Evolutionary conservation across 2,888 invertebrate species (phyloP).

Genomic region (Patella caerulea): DNA sequence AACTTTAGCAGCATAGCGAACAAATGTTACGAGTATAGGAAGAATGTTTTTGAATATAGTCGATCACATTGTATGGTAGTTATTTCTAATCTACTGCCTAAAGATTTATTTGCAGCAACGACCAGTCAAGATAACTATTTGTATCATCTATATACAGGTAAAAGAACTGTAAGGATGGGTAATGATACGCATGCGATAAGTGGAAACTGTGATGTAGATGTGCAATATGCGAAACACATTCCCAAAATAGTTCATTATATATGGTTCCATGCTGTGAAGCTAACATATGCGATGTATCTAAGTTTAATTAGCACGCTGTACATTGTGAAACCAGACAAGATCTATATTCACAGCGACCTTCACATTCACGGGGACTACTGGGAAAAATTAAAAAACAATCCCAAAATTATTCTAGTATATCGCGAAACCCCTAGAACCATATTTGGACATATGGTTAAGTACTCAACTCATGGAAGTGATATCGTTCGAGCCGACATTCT

Average conservation of each 20-base stretch:
- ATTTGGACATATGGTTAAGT: conserved; percentile 52
- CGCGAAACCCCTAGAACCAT: conserved; percentile 48
- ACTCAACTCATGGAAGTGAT: conserved; percentile 62
- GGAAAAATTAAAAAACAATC: conserved; percentile 48
- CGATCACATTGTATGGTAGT: conserved; percentile 24
- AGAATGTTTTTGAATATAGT: neutral
- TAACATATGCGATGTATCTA: conserved; percentile 65
- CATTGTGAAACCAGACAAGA: conserved; percentile 56
- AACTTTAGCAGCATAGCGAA: neutral
- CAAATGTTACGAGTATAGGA: neutral
- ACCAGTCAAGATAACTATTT: conserved; percentile 44
- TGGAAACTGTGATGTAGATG: neutral
- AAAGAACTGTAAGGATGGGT: conserved; percentile 28
- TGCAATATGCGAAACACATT: conserved; percentile 35
- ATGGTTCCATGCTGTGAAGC: conserved; percentile 57
- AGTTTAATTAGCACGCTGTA: conserved; percentile 61
- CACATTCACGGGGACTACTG: conserved; percentile 57
- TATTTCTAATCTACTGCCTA: conserved; percentile 42
- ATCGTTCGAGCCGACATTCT: conserved; percentile 64
- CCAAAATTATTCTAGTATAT: conserved; percentile 44
- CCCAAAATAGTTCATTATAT: conserved; percentile 67
- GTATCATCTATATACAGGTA: conserved; percentile 21
- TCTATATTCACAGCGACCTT: conserved; percentile 63
- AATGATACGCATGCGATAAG: conserved; percentile 16
- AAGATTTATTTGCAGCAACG: conserved; percentile 50